Conservation (phyloP, 1,140 invertebrate species). For the Bombus picipes region DNA sequence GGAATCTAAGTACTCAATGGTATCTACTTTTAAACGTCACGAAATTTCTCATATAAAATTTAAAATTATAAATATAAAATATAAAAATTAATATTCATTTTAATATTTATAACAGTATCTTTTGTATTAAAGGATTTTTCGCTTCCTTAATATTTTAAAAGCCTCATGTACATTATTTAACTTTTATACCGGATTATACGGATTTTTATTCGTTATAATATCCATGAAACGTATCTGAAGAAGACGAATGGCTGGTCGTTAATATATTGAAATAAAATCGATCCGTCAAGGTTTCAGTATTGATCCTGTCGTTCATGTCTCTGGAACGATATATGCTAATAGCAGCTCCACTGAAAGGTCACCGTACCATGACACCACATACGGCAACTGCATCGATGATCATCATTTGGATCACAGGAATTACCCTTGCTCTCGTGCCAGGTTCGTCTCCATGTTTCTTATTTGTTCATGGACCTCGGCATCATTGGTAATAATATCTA, state of each 20-base stretch:
- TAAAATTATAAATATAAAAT: too few relatives aligned
- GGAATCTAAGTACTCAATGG: too few relatives aligned
- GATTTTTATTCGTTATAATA: neutral
- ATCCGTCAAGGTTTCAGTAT: conserved; percentile 85
- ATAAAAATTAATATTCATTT: too few relatives aligned
- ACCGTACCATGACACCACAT: conserved; percentile 83
- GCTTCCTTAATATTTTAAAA: too few relatives aligned
- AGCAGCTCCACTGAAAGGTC: conserved; percentile 86
- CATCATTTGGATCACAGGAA: conserved; percentile 86
- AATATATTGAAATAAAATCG: conserved; percentile 40
- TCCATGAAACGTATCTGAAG: neutral
- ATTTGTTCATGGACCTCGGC: neutral
- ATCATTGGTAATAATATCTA: conserved; percentile 34
- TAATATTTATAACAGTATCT: too few relatives aligned
- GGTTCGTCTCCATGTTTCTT: conserved; percentile 74
- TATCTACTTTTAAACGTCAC: too few relatives aligned
- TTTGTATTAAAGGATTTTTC: too few relatives aligned
- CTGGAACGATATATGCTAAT: conserved; percentile 89
- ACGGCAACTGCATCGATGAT: conserved; percentile 83
- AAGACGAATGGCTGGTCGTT: neutral
- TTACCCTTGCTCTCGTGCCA: conserved; percentile 87
- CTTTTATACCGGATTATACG: too few relatives aligned
- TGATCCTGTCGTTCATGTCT: conserved; percentile 90
- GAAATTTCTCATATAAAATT: too few relatives aligned
- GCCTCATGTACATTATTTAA: too few relatives aligned